phyloP scores from a whole-genome alignment of 2,113 vertebrate species.

The Morone saxatilis region DNA sequence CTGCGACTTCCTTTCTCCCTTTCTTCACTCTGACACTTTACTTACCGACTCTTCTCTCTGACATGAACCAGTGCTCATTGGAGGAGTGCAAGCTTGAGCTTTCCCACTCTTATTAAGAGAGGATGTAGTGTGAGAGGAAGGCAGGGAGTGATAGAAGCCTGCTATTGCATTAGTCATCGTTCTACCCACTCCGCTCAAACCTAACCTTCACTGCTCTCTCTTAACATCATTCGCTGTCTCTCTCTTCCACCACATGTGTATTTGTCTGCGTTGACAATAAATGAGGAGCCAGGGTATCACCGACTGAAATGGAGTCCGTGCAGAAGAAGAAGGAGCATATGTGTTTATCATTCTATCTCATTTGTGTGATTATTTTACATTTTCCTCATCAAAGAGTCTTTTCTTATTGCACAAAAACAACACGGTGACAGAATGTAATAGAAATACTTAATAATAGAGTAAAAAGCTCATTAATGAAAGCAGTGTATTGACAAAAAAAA shows the following conservation, averaged over 20 bases:
- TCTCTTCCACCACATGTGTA: not conserved
- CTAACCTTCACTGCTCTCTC: conserved; percentile 25
- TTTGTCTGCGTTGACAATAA: conserved; percentile 17
- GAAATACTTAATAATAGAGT: conserved; percentile 41
- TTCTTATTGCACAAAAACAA: conserved; percentile 36
- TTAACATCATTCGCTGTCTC: conserved; percentile 4
- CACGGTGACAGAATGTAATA: conserved; percentile 50
- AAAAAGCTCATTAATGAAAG: conserved; percentile 22
- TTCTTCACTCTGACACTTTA: not conserved
- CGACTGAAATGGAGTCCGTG: not conserved
- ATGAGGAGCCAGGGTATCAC: not conserved
- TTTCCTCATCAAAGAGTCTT: conserved; percentile 1
- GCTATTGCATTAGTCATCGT: conserved; percentile 47
- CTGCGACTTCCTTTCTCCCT: not conserved
- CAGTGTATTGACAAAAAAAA: conserved; percentile 18
- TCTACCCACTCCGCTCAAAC: conserved; percentile 23
- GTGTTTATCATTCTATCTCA: not conserved
- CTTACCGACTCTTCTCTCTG: not conserved
- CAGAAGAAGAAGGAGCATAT: not conserved
- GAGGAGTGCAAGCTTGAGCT: conserved; percentile 11
- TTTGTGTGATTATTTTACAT: not conserved
- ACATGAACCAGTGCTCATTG: conserved; percentile 16
- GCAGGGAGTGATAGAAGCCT: conserved; percentile 43
- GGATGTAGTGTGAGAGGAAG: not conserved
- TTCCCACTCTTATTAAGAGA: conserved; percentile 21